Evolutionary conservation across 1,140 invertebrate genomes (phyloP).

Genomic region (Triops longicaudatus): DNA sequence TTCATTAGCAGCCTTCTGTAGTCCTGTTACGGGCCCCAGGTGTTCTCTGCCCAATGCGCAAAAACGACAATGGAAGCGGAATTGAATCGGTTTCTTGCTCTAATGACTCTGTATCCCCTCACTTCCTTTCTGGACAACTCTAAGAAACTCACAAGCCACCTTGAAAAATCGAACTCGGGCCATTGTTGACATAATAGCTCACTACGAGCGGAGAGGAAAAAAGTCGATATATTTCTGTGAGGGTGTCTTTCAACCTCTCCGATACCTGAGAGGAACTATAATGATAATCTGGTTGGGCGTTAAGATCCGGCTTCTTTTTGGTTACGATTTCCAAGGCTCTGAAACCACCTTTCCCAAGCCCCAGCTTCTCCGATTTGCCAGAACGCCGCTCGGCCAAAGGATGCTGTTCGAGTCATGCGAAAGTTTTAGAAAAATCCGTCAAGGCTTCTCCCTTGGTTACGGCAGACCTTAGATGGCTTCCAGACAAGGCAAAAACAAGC

Average conservation of each 20-base stretch:
- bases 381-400: too few species aligned
- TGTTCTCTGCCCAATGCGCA: not conserved
- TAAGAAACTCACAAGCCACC: not conserved
- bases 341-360: too few species aligned
- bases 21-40: not conserved
- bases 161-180: not conserved
- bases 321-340: not conserved
- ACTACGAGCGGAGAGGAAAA: not conserved
- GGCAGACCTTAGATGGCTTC: not conserved
- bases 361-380: too few species aligned
- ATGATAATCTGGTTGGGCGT: not conserved
- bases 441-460: not conserved
- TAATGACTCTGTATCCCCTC: not conserved
- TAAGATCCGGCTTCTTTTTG: not conserved
- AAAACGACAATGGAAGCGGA: not conserved
- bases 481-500: not conserved
- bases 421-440: too few species aligned
- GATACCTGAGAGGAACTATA: not conserved
- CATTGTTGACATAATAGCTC: not conserved
- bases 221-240: not conserved
- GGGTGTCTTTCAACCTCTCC: not conserved
- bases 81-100: not conserved
- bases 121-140: not conserved
- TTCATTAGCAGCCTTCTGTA: not conserved
- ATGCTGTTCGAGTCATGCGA: too few species aligned